These are phyloP conservation scores for Marronus borbonicus DNA, from an alignment of 2,888 invertebrate genomes.

Conservation along the genomic window DNA sequence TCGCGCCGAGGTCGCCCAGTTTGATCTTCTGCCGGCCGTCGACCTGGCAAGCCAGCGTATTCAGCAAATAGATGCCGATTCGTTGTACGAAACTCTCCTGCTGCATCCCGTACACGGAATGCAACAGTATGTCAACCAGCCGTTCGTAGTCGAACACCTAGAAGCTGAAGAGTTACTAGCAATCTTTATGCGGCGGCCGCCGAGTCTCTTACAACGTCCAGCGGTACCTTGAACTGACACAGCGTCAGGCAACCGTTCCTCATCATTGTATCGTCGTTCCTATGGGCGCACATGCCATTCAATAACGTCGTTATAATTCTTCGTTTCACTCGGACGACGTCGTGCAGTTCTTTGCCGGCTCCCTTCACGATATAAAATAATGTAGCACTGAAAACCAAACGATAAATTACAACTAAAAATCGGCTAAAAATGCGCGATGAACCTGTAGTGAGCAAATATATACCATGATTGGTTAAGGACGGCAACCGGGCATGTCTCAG, in stretches of 20 bases:
- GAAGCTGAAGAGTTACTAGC: constrained; percentile 40
- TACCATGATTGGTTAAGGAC: no score
- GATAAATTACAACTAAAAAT: background rate
- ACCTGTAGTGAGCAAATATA: no score
- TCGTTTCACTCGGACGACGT: constrained; percentile 79
- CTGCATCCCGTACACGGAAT: constrained; percentile 85
- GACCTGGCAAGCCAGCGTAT: constrained; percentile 96
- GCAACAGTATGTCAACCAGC: constrained; percentile 86
- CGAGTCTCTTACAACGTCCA: constrained; percentile 85
- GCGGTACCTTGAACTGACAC: constrained; percentile 95
- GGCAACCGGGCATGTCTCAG: no score
- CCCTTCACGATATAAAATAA: constrained; percentile 96
- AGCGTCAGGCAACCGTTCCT: constrained; percentile 95
- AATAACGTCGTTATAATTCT: constrained; percentile 87
- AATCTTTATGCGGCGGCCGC: constrained; percentile 49
- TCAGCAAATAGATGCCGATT: constrained; percentile 94
- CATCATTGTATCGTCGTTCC: constrained; percentile 93
- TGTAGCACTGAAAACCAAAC: constrained; percentile 81
- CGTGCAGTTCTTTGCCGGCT: constrained; percentile 82
- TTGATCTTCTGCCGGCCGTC: constrained; percentile 93
- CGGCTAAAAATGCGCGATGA: no score
- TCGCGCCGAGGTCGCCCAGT: constrained; percentile 92
- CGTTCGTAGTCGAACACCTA: constrained; percentile 93
- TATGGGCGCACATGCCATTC: constrained; percentile 91
- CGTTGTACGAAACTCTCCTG: constrained; percentile 95